Percentiles rank a stretch among this genome's conserved stretches.
phyloP scores from a whole-genome alignment of 2,113 vertebrate genomes.

The Corynorhinus townsendii region DNA sequence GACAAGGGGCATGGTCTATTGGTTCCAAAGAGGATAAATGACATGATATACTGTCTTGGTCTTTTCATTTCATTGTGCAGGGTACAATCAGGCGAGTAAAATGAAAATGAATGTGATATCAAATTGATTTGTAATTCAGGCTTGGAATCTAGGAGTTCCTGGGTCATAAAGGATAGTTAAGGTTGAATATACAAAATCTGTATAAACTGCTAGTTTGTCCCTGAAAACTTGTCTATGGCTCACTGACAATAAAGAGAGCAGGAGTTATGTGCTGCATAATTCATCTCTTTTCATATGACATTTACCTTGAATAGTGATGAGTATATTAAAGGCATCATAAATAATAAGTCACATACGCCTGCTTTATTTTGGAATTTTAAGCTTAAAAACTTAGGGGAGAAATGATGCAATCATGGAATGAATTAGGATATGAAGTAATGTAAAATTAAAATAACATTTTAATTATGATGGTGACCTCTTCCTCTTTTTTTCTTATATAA shows the following conservation, averaged over 20 bases:
- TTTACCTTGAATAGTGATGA: conserved; percentile 62
- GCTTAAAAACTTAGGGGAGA: not conserved
- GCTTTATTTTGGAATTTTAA: conserved; percentile 50
- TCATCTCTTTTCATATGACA: conserved; percentile 53
- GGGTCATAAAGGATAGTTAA: conserved; percentile 51
- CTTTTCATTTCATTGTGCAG: conserved; percentile 12
- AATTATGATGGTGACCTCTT: not conserved
- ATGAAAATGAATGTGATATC: conserved; percentile 50
- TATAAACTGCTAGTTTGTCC: conserved; percentile 48
- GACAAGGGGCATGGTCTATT: not conserved
- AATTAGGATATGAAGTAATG: not conserved
- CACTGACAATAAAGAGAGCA: conserved; percentile 27
- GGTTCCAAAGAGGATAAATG: conserved; percentile 16
- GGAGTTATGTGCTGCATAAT: conserved; percentile 60
- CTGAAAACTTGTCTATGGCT: conserved; percentile 46
- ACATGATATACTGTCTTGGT: not conserved
- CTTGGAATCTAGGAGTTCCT: conserved; percentile 27
- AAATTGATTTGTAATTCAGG: conserved; percentile 45
- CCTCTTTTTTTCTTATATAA: not conserved
- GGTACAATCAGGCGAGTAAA: conserved; percentile 29
- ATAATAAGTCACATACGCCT: conserved; percentile 23
- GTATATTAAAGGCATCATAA: conserved; percentile 57
- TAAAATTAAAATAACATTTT: conserved; percentile 41
- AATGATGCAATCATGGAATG: not conserved
- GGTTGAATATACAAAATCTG: conserved; percentile 53